Base-by-base conservation (phyloP, 2,888 invertebrate species). In the Ennomos fuscantarius region DNA sequence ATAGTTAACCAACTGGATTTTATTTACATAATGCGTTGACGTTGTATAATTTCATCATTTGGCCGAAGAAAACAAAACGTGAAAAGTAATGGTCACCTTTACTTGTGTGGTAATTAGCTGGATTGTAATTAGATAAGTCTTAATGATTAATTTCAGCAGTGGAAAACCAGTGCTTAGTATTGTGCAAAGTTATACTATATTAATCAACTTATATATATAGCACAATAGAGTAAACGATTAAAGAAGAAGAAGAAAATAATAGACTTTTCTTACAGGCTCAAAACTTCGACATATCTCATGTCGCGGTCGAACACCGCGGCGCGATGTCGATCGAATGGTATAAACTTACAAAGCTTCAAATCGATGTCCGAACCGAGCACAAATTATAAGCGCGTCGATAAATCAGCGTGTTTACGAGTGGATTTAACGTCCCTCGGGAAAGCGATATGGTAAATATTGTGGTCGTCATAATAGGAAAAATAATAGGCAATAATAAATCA, bases 341-440 rank as follows among this genome's bases (percentile, higher is more conserved):
- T 78, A 78, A 78, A n/a, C n/a, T n/a, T n/a, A n/a, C n/a, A n/a
- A n/a, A 74, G 77, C 73, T 75, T 72, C 65, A 75, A 80, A 81
- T 81, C 74, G 72, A 70, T 73, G 76, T 74, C 72, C 72, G 69
- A 72, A 66, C 72, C 72, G 69, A 72, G 66, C 79, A 70, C 74
- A 77, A 78, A 79, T 24, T 24, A 24, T 74, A 70, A 72, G 68
- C 69, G 50, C 62, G 57, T 61, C 72, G 63, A 77, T 86, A 86
- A 82, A 84, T 86, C 82, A 81, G 66, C 68, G 48, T 69, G 73
- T 86, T 87, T 85, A 87, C 78, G 81, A 81, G 69, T 61, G 65
- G 59, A 65, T 66, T 65, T 65, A 65, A 70, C 69, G 67, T 77
- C 74, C 73, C 69, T 55, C 60, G 68, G 69, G 73, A 77, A 72